Conservation (phyloP, 2,888 invertebrate species). For the Deilephila porcellus region DNA sequence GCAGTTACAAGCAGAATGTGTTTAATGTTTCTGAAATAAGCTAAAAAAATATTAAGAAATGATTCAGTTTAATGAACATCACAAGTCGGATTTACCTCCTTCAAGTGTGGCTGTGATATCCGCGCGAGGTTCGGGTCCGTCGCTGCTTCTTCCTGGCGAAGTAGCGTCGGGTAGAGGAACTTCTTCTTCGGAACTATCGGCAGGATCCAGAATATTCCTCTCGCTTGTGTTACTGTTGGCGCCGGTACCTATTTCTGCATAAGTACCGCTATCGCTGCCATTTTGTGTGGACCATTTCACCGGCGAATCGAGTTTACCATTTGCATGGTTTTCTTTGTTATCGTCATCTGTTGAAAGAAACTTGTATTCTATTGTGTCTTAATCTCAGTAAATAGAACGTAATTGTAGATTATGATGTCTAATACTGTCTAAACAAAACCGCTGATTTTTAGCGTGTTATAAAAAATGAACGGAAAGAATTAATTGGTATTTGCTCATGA, state of each 20-base stretch:
- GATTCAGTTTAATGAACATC: background rate
- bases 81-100: constrained; percentile 60
- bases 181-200: constrained; percentile 81
- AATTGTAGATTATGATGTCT: too few species aligned
- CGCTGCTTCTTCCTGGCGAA: constrained; percentile 79
- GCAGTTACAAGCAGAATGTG: too few species aligned
- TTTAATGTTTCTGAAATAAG: too few species aligned
- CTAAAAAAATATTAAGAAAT: background rate
- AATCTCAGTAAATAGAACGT: too few species aligned
- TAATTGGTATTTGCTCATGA: background rate
- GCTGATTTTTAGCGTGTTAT: background rate
- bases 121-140: constrained; percentile 79
- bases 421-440: background rate
- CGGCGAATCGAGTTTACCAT: constrained; percentile 79
- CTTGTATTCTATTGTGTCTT: background rate
- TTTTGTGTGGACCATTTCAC: constrained; percentile 79
- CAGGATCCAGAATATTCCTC: constrained; percentile 77
- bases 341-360: constrained; percentile 64
- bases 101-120: constrained; percentile 79
- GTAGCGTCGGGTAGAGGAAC: constrained; percentile 77
- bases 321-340: constrained; percentile 81
- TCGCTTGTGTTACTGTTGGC: constrained; percentile 76
- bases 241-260: constrained; percentile 80
- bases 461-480: background rate
- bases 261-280: constrained; percentile 81